Evolutionary conservation across 2,797 vertebrate genomes (phyloP).

Genomic region (Crocidura indochinensis): DNA sequence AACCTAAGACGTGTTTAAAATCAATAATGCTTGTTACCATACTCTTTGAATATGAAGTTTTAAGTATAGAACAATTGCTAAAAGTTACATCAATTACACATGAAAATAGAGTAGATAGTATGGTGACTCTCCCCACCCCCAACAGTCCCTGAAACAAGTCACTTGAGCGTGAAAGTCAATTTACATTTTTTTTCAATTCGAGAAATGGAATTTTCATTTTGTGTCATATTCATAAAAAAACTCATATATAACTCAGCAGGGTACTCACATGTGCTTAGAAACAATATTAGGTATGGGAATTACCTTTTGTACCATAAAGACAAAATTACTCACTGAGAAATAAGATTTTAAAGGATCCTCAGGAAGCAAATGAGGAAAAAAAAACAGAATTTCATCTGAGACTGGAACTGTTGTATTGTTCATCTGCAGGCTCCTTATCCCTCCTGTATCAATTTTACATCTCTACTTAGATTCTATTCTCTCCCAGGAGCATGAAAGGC

Average conservation of each 20-base stretch:
- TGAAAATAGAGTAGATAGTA: constrained; percentile 82
- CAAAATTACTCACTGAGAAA: constrained; percentile 90
- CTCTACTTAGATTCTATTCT: constrained; percentile 69
- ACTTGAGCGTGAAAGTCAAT: constrained; percentile 89
- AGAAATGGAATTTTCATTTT: constrained; percentile 90
- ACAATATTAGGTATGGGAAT: constrained; percentile 91
- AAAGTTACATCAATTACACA: constrained; percentile 85
- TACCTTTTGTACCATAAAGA: constrained; percentile 90
- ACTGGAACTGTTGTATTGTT: constrained; percentile 81
- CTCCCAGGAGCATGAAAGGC: constrained; percentile 58
- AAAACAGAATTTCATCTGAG: constrained; percentile 81
- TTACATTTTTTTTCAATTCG: constrained; percentile 87
- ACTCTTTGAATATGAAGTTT: constrained; percentile 77
- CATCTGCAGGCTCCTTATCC: constrained; percentile 75
- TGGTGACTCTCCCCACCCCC: constrained; percentile 74
- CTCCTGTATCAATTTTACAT: constrained; percentile 85
- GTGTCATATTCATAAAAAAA: constrained; percentile 89
- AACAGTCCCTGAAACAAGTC: constrained; percentile 82
- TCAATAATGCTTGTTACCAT: constrained; percentile 74
- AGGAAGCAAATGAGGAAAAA: constrained; percentile 81
- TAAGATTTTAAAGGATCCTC: constrained; percentile 87
- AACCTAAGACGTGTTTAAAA: constrained; percentile 77
- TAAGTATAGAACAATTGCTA: constrained; percentile 80
- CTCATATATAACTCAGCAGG: constrained; percentile 91
- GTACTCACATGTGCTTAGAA: constrained; percentile 89